These are phyloP conservation scores for Corythaeola cristata DNA, from an alignment of 2,113 vertebrate genomes.

Conservation along the genomic window DNA sequence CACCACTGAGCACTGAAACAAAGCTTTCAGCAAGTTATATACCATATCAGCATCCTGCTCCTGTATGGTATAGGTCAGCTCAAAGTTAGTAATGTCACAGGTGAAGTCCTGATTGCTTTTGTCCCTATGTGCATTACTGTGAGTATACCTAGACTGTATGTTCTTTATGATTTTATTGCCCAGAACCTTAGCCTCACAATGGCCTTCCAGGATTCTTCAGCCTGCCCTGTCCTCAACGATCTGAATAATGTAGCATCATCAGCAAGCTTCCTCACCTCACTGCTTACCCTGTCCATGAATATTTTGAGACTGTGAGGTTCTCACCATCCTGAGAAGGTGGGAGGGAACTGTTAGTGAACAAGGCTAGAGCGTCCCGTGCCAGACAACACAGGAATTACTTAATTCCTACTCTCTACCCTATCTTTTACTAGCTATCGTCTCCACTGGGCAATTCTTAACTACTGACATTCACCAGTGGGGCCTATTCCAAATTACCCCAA, in stretches of 20 bases:
- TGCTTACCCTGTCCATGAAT: neutral
- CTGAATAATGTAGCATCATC: neutral
- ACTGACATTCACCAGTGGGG: neutral
- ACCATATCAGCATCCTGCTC: neutral
- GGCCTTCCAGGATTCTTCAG: neutral
- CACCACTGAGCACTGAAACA: neutral
- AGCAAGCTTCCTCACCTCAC: neutral
- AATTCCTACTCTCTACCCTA: neutral
- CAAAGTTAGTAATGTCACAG: neutral
- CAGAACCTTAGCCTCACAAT: neutral
- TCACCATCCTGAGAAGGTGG: neutral
- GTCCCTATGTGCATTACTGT: neutral
- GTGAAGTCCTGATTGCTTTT: neutral
- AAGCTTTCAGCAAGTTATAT: neutral
- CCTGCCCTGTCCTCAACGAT: neutral
- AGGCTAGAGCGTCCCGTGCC: neutral
- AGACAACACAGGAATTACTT: neutral
- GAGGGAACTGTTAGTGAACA: neutral
- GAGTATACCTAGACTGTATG: neutral
- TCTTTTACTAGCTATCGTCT: neutral
- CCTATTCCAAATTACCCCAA: slow-evolving; percentile 1
- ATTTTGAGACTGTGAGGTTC: neutral
- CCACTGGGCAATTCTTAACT: neutral
- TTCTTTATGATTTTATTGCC: neutral
- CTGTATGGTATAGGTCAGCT: neutral